Percentiles rank a stretch among this genome's conserved stretches.
These are phyloP conservation scores for Elmis aenea DNA, from an alignment of 2,888 invertebrate genomes.

Conservation along the genomic window DNA sequence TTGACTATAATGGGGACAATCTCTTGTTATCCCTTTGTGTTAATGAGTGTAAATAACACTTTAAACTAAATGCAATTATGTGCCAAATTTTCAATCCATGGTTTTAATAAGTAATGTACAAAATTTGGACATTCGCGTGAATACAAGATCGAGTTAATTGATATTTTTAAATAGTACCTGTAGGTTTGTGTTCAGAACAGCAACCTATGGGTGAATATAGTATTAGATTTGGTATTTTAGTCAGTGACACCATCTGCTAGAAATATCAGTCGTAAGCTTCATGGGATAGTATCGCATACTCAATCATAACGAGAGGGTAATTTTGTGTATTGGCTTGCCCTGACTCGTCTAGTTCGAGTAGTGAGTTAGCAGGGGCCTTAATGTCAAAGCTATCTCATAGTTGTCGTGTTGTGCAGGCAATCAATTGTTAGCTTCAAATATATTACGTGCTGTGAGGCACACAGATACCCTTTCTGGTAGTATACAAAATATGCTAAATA, in stretches of 20 bases:
- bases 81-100: slow-evolving; percentile 32
- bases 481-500: slow-evolving; percentile 24
- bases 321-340: slow-evolving; percentile 20
- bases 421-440: slow-evolving; percentile 43
- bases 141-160: no score
- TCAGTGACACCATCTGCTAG: slow-evolving; percentile 15
- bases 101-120: slow-evolving; percentile 14
- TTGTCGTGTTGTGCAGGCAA: slow-evolving; percentile 49
- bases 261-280: slow-evolving; percentile 30
- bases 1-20: slow-evolving; percentile 49
- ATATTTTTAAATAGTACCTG: slow-evolving; percentile 12
- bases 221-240: slow-evolving; percentile 12
- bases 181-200: slow-evolving; percentile 15
- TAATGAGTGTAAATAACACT: slow-evolving; percentile 33
- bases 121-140: slow-evolving; percentile 7
- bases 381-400: slow-evolving; percentile 45
- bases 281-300: slow-evolving; percentile 31
- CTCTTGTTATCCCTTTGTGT: slow-evolving; percentile 43
- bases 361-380: slow-evolving; percentile 46
- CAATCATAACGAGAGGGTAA: slow-evolving; percentile 31
- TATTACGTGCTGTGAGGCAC: slow-evolving; percentile 19
- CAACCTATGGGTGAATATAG: slow-evolving; percentile 7
- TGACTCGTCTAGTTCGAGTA: slow-evolving; percentile 29
- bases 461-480: slow-evolving; percentile 17
- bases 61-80: slow-evolving; percentile 28